A percentile compares a stretch with the other conserved stretches of the same genome.
Evolutionary conservation across 2,113 vertebrate species (phyloP).

Genomic region (Pipa parva): DNA sequence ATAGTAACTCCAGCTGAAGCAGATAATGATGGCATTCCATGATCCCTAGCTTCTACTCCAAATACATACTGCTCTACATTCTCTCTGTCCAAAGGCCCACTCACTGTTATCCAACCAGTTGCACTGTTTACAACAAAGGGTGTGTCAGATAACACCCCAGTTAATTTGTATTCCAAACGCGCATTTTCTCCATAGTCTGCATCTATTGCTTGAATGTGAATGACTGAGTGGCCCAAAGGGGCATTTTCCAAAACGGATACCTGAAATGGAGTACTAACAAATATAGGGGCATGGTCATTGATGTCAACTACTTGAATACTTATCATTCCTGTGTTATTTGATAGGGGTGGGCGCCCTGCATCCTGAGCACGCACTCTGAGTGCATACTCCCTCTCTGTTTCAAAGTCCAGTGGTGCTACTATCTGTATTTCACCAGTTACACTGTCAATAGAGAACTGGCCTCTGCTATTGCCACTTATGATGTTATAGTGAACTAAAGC

Average conservation of each 20-base stretch:
- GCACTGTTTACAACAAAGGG: constrained; percentile 93
- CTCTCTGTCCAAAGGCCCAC: constrained; percentile 88
- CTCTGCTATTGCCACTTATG: constrained; percentile 92
- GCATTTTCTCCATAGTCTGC: constrained; percentile 90
- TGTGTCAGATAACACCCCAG: constrained; percentile 74
- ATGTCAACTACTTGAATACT: constrained; percentile 95
- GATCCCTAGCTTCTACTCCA: constrained; percentile 90
- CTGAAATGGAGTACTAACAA: constrained; percentile 96
- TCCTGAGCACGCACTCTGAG: constrained; percentile 91
- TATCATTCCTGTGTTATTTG: constrained; percentile 92
- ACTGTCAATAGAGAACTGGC: constrained; percentile 93
- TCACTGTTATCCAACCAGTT: constrained; percentile 93
- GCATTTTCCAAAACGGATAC: constrained; percentile 90
- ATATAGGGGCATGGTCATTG: constrained; percentile 93
- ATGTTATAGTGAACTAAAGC: constrained; percentile 94
- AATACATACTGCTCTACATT: constrained; percentile 91
- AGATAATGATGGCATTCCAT: constrained; percentile 83
- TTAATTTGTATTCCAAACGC: constrained; percentile 86
- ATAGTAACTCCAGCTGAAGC: constrained; percentile 93
- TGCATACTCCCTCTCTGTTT: constrained; percentile 87
- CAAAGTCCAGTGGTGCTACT: constrained; percentile 88
- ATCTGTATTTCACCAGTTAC: constrained; percentile 92
- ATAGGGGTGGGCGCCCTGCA: constrained; percentile 87
- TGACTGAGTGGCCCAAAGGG: constrained; percentile 89
- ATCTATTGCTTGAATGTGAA: constrained; percentile 95